Evolutionary conservation across 2,888 invertebrate genomes (phyloP).

Genomic region (Melanotus villosus): DNA sequence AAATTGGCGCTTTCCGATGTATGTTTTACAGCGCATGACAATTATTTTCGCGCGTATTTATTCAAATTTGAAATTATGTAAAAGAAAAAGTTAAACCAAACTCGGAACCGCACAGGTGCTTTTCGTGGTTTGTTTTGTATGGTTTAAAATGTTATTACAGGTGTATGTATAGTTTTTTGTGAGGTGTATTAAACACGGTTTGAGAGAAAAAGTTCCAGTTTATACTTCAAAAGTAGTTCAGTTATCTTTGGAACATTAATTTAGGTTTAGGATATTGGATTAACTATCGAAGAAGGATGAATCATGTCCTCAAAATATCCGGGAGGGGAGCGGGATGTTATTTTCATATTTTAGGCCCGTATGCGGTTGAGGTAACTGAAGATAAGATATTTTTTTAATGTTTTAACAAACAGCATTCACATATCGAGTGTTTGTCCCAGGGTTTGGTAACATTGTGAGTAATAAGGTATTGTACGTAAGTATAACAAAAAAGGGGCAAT

Average conservation of each 20-base stretch:
- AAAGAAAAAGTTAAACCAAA: too few species aligned
- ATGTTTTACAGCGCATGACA: too few species aligned
- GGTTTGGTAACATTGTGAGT: too few species aligned
- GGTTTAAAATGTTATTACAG: too few species aligned
- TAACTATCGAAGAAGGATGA: constrained; percentile 54
- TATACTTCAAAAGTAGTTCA: constrained; percentile 21
- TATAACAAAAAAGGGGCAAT: too few species aligned
- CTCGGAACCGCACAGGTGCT: not conserved
- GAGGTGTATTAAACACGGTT: too few species aligned
- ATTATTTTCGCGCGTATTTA: too few species aligned
- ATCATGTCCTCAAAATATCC: constrained; percentile 54
- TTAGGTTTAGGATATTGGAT: constrained; percentile 38
- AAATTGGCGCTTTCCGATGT: too few species aligned
- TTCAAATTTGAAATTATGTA: too few species aligned
- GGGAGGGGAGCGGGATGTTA: constrained; percentile 51
- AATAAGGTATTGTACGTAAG: too few species aligned
- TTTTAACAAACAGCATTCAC: too few species aligned
- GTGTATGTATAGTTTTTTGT: not conserved
- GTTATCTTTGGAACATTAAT: constrained; percentile 35
- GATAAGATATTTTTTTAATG: not conserved
- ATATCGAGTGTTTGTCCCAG: too few species aligned
- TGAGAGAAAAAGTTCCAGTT: constrained; percentile 8
- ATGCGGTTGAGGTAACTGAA: constrained; percentile 9
- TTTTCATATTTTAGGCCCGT: constrained; percentile 25
- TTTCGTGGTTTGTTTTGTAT: not conserved